A percentile compares a stretch with the other conserved stretches of the same genome.
Evolutionary conservation across 2,888 invertebrate genomes (phyloP).

Genomic region (Fissipunctia ypsillon): DNA sequence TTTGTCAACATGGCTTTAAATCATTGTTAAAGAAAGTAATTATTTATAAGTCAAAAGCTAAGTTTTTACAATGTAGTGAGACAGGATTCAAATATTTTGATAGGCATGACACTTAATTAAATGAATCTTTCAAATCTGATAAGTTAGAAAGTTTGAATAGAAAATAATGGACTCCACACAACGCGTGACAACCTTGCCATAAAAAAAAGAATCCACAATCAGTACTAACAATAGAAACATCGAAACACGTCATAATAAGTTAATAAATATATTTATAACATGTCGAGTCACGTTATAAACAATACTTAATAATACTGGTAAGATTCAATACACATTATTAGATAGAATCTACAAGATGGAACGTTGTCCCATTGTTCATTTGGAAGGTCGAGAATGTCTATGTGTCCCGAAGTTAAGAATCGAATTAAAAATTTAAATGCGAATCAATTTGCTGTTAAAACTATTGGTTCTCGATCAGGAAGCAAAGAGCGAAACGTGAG

Average conservation of each 20-base stretch:
- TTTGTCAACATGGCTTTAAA: background rate
- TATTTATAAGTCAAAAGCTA: too few relatives aligned
- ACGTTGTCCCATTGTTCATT: slow-evolving; percentile 63
- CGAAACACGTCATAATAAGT: slow-evolving; percentile 63
- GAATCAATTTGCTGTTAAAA: slow-evolving; percentile 75
- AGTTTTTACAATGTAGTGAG: background rate
- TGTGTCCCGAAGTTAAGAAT: slow-evolving; percentile 66
- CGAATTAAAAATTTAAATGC: slow-evolving; percentile 84
- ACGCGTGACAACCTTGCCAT: background rate
- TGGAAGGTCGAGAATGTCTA: slow-evolving; percentile 63
- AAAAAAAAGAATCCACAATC: slow-evolving; percentile 52
- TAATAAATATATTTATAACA: slow-evolving; percentile 52
- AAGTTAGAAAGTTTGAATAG: background rate
- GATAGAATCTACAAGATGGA: slow-evolving; percentile 65
- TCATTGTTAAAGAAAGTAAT: background rate
- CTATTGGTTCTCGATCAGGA: slow-evolving; percentile 67
- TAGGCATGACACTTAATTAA: background rate
- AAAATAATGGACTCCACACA: slow-evolving; percentile 9
- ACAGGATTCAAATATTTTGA: background rate
- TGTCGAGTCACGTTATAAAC: slow-evolving; percentile 60
- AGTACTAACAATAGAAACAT: slow-evolving; percentile 58
- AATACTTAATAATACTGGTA: slow-evolving; percentile 56
- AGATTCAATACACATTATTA: slow-evolving; percentile 65
- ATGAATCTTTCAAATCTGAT: background rate
- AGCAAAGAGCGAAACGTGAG: background rate